These are phyloP conservation scores for Apoda limacodes DNA, from an alignment of 2,888 invertebrate genomes.

Conservation along the genomic window DNA sequence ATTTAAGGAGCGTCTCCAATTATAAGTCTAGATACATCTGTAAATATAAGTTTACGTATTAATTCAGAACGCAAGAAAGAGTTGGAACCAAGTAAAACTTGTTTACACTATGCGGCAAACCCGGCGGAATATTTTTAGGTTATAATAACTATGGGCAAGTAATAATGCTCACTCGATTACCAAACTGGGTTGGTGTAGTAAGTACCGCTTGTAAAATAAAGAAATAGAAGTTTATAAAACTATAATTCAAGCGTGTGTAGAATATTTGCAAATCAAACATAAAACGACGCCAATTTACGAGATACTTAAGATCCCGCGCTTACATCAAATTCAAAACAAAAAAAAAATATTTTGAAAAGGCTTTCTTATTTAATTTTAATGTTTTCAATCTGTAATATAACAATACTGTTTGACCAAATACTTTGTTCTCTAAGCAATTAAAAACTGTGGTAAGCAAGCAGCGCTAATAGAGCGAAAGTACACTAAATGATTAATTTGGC, in stretches of 20 bases:
- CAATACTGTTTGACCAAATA: too few relatives aligned
- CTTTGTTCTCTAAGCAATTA: slow-evolving; percentile 13
- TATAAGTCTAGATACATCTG: slow-evolving; percentile 37
- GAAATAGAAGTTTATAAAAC: neutral
- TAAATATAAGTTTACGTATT: slow-evolving; percentile 22
- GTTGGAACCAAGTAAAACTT: slow-evolving; percentile 2
- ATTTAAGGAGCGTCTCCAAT: slow-evolving; percentile 22
- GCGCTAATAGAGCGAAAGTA: too few relatives aligned
- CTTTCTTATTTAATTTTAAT: too few relatives aligned
- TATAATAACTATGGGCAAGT: slow-evolving; percentile 27
- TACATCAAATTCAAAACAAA: too few relatives aligned
- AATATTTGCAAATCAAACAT: slow-evolving; percentile 2
- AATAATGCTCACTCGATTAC: neutral
- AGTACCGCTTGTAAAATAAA: neutral
- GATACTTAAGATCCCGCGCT: slow-evolving; percentile 57
- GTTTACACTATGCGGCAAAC: slow-evolving; percentile 23
- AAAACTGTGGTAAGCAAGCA: slow-evolving; percentile 19
- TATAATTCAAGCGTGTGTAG: neutral
- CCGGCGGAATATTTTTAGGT: slow-evolving; percentile 56
- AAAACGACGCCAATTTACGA: slow-evolving; percentile 37
- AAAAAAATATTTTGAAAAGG: too few relatives aligned
- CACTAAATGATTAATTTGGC: slow-evolving; percentile 29
- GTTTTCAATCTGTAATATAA: too few relatives aligned
- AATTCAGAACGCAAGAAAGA: slow-evolving; percentile 13
- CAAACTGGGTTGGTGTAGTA: neutral